These are phyloP conservation scores for Orestias chungarensis DNA, from an alignment of 2,797 vertebrate genomes.

Conservation along the genomic window DNA sequence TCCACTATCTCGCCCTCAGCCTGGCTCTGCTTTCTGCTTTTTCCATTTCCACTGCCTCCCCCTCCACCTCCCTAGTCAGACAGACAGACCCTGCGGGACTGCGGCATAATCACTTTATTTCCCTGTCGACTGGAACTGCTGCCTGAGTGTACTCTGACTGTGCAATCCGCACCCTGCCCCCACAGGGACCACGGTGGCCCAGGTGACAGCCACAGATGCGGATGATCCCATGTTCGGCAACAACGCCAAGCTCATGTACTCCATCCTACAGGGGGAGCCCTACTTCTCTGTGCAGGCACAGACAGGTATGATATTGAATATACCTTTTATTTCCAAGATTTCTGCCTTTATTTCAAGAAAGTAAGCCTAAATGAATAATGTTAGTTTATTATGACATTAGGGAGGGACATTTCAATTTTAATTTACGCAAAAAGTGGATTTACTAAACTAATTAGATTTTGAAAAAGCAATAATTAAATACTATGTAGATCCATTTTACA, in stretches of 20 bases:
- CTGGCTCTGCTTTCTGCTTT: constrained; percentile 11
- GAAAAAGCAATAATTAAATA: not conserved
- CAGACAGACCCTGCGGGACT: constrained; percentile 67
- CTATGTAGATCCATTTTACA: not conserved
- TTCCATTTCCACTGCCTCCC: constrained; percentile 34
- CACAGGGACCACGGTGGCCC: constrained; percentile 90
- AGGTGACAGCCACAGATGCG: constrained; percentile 92
- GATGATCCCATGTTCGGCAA: constrained; percentile 89
- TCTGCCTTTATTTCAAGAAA: not conserved
- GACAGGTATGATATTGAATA: constrained; percentile 81
- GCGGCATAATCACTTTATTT: constrained; percentile 77
- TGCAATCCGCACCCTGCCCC: constrained; percentile 45
- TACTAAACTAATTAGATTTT: not conserved
- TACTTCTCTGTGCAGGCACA: constrained; percentile 97
- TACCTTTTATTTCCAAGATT: not conserved
- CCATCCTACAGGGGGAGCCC: constrained; percentile 89
- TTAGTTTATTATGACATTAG: not conserved
- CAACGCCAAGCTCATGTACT: constrained; percentile 90
- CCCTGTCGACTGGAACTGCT: constrained; percentile 62
- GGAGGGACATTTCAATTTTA: not conserved
- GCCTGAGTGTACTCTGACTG: constrained; percentile 55
- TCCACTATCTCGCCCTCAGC: constrained; percentile 30
- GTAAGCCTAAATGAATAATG: not conserved
- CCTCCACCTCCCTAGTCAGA: constrained; percentile 40
- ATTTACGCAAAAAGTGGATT: not conserved